Conservation (phyloP, 2,888 invertebrate genomes). For the Orchesellides sinensis region DNA sequence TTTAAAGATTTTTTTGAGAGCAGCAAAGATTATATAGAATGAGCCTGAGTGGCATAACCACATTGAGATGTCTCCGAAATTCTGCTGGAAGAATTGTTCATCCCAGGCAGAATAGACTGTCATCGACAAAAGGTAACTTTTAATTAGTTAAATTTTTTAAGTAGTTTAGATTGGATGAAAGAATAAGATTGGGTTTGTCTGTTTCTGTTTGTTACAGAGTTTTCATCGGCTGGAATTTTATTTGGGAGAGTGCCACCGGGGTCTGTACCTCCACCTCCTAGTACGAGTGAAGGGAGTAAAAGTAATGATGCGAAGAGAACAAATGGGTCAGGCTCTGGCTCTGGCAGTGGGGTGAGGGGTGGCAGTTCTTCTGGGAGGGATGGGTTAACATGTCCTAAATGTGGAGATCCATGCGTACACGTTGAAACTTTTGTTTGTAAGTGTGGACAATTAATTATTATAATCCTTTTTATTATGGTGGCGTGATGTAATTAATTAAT, state of each 20-base stretch:
- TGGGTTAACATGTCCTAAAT: conserved; percentile 93
- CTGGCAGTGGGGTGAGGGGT: conserved; percentile 64
- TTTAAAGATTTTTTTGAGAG: no score
- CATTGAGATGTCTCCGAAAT: conserved; percentile 66
- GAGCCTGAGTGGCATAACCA: conserved; percentile 66
- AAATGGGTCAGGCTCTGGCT: conserved; percentile 28
- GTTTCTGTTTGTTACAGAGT: conserved; percentile 37
- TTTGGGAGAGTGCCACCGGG: conserved; percentile 71
- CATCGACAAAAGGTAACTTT: conserved; percentile 65
- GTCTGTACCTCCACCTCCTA: conserved; percentile 66
- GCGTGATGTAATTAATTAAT: background rate
- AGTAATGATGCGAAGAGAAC: conserved; percentile 57
- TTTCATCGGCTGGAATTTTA: conserved; percentile 63
- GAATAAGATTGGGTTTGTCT: background rate
- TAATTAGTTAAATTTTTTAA: background rate
- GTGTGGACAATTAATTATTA: conserved; percentile 75
- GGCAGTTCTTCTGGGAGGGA: conserved; percentile 78
- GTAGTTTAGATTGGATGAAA: background rate
- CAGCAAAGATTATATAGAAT: conserved; percentile 47
- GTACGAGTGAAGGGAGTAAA: conserved; percentile 64
- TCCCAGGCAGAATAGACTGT: conserved; percentile 46
- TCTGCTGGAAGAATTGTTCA: conserved; percentile 66
- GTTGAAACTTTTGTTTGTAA: conserved; percentile 96
- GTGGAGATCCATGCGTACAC: conserved; percentile 97
- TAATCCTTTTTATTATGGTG: conserved; percentile 5